Conservation (phyloP, 2,113 vertebrate genomes). For the Zosterops pallidus region DNA sequence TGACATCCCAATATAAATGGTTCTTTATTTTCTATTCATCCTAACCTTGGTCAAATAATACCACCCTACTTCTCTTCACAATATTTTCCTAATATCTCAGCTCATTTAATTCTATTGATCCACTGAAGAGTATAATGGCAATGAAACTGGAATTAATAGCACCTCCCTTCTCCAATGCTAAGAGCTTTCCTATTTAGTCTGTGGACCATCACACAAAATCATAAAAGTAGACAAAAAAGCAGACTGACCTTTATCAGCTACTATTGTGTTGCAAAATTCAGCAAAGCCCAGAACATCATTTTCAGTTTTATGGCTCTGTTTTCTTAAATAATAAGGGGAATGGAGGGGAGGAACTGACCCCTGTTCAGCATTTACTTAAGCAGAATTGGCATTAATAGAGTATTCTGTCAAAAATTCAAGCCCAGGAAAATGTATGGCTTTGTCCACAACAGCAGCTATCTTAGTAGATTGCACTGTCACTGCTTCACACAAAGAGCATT, state of each 20-base stretch:
- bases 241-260: slow-evolving; percentile 74
- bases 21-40: slow-evolving; percentile 76
- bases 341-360: slow-evolving; percentile 77
- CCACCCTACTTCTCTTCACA: slow-evolving; percentile 74
- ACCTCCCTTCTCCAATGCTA: slow-evolving; percentile 69
- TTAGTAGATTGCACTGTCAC: slow-evolving; percentile 92
- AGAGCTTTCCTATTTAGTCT: slow-evolving; percentile 74
- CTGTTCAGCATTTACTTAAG: slow-evolving; percentile 88
- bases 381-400: slow-evolving; percentile 94
- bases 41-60: slow-evolving; percentile 76
- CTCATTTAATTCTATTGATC: slow-evolving; percentile 82
- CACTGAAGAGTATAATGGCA: slow-evolving; percentile 77
- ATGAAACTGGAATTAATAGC: slow-evolving; percentile 75
- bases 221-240: slow-evolving; percentile 75
- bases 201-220: slow-evolving; percentile 75
- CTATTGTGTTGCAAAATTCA: slow-evolving; percentile 75
- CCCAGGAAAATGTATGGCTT: slow-evolving; percentile 90
- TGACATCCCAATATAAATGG: slow-evolving; percentile 65
- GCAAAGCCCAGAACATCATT: slow-evolving; percentile 75
- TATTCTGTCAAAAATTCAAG: slow-evolving; percentile 86
- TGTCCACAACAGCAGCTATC: slow-evolving; percentile 93
- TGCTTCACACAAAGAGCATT: slow-evolving; percentile 89
- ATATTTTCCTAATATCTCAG: slow-evolving; percentile 83
- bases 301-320: slow-evolving; percentile 76
- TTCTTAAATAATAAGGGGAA: slow-evolving; percentile 77